These are phyloP conservation scores for Lanius collurio DNA, from an alignment of 2,113 vertebrate species.

Conservation along the genomic window DNA sequence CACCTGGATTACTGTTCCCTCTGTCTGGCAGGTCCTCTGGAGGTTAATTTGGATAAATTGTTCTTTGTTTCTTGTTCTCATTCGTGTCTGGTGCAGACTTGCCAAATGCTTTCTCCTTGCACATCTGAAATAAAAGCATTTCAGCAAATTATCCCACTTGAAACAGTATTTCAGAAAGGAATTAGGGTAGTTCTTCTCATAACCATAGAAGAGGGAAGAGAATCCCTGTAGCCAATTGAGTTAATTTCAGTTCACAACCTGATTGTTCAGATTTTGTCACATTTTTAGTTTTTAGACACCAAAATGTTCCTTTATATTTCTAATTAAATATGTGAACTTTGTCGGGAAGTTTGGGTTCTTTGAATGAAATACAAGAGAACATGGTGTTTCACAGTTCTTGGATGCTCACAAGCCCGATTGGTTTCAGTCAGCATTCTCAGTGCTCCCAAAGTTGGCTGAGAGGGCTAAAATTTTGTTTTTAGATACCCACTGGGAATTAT, in stretches of 20 bases:
- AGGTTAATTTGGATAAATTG: not conserved
- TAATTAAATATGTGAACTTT: not conserved
- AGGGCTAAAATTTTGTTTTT: not conserved
- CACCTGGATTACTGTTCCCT: not conserved
- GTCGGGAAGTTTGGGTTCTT: not conserved
- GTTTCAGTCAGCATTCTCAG: not conserved
- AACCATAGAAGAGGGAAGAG: not conserved
- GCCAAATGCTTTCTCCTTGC: not conserved
- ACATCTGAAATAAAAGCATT: not conserved
- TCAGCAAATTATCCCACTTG: not conserved
- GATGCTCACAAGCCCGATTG: not conserved
- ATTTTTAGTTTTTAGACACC: not conserved
- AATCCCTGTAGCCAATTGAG: not conserved
- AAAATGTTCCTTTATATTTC: not conserved
- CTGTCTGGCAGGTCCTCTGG: not conserved
- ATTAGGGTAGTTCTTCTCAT: not conserved
- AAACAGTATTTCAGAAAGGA: not conserved
- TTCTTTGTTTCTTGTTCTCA: not conserved
- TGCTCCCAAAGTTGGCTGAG: not conserved
- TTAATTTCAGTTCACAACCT: not conserved
- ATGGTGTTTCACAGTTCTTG: not conserved
- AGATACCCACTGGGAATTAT: not conserved
- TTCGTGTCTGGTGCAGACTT: not conserved
- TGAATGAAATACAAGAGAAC: not conserved
- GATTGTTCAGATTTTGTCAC: not conserved